These are phyloP conservation scores for Bombus sylvicola DNA, from an alignment of 1,140 invertebrate genomes.

Conservation along the genomic window DNA sequence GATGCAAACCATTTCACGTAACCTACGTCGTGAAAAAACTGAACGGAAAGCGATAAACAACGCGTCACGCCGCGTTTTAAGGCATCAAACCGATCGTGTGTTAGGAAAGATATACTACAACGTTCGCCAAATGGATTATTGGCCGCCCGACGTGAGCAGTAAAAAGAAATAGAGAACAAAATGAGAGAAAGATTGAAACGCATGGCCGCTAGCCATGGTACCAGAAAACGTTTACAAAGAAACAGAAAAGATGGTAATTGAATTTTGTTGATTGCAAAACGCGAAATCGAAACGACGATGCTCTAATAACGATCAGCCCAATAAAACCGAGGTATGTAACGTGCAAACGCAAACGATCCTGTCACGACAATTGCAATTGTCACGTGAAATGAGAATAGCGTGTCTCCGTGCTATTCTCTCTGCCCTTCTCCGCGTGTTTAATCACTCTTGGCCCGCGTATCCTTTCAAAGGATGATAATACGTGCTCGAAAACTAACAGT, in stretches of 20 bases:
- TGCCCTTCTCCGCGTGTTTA: background rate
- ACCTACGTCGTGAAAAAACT: slow-evolving; percentile 44
- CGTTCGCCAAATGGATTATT: slow-evolving; percentile 59
- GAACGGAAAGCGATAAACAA: slow-evolving; percentile 64
- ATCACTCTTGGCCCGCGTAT: background rate
- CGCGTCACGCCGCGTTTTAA: slow-evolving; percentile 54
- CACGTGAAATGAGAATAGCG: background rate
- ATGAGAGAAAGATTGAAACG: slow-evolving; percentile 21
- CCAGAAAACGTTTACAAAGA: background rate
- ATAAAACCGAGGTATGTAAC: background rate
- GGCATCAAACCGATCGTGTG: slow-evolving; percentile 60
- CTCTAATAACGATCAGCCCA: background rate
- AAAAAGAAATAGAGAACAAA: background rate
- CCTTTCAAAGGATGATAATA: background rate
- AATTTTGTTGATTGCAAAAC: slow-evolving; percentile 21
- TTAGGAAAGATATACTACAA: slow-evolving; percentile 23
- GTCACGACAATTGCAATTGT: background rate
- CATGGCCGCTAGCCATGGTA: background rate
- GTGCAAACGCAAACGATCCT: background rate
- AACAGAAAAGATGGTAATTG: slow-evolving; percentile 7
- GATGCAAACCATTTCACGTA: slow-evolving; percentile 57
- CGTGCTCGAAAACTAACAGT: background rate
- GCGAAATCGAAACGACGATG: slow-evolving; percentile 3
- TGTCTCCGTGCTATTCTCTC: background rate
- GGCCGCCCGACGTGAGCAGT: background rate